phyloP scores from a whole-genome alignment of 2,113 vertebrate genomes.

The Neotoma lepida region DNA sequence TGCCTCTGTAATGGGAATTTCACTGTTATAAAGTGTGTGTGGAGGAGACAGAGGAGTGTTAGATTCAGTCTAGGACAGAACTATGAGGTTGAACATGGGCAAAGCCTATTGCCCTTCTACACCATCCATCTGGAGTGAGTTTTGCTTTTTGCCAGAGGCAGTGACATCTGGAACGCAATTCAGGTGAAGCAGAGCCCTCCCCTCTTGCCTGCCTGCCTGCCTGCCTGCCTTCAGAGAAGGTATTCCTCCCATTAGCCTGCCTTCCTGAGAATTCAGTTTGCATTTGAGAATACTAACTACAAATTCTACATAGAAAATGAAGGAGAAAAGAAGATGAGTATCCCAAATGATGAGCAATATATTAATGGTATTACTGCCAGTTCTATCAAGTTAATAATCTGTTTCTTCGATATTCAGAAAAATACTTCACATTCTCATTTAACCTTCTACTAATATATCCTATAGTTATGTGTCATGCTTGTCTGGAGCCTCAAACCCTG shows the following conservation, averaged over 20 bases:
- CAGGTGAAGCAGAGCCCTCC: background rate
- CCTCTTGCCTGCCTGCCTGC: background rate
- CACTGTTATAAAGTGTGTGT: background rate
- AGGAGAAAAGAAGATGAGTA: background rate
- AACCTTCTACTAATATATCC: background rate
- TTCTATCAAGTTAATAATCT: background rate
- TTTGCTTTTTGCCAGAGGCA: conserved; percentile 2
- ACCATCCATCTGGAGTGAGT: background rate
- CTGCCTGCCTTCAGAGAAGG: background rate
- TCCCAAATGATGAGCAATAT: background rate
- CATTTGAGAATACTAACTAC: conserved; percentile 20
- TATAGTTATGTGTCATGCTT: background rate
- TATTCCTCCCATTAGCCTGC: background rate
- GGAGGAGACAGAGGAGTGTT: background rate
- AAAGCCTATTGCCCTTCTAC: background rate
- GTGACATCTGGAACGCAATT: background rate
- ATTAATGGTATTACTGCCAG: conserved; percentile 10
- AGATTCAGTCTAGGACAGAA: background rate
- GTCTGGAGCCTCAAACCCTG: background rate
- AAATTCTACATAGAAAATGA: background rate
- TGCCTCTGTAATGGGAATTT: background rate
- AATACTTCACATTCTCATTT: conserved; percentile 33
- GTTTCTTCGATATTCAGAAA: background rate
- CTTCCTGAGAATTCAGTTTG: conserved; percentile 44
- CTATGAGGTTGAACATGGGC: background rate